These are phyloP conservation scores for Thamnophis elegans DNA, from an alignment of 2,797 vertebrate species.

Conservation along the genomic window DNA sequence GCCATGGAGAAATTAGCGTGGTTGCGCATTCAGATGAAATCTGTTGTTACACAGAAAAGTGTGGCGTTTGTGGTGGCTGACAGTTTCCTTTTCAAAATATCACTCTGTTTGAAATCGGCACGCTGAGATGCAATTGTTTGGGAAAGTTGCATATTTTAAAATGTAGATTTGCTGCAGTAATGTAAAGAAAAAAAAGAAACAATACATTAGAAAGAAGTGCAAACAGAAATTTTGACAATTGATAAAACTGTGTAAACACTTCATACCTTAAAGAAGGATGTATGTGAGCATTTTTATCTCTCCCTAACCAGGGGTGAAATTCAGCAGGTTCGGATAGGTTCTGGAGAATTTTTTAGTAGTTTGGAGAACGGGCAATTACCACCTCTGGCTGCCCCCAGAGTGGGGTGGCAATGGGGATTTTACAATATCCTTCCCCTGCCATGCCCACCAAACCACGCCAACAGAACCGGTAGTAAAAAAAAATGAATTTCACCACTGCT, in stretches of 20 bases:
- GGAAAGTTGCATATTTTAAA: not conserved
- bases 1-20: not conserved
- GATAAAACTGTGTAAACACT: not conserved
- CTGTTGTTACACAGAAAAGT: not conserved
- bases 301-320: not conserved
- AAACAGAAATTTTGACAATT: not conserved
- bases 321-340: too few species aligned
- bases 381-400: too few species aligned
- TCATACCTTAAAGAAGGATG: not conserved
- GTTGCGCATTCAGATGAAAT: not conserved
- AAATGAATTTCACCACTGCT: not conserved
- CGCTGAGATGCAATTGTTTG: not conserved
- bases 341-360: too few species aligned
- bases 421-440: too few species aligned
- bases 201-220: not conserved
- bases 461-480: too few species aligned
- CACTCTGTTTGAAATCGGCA: not conserved
- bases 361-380: too few species aligned
- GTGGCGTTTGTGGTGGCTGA: not conserved
- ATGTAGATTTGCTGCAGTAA: not conserved
- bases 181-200: not conserved
- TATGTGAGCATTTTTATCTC: not conserved
- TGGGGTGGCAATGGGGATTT: too few species aligned
- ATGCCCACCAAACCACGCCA: too few species aligned
- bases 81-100: not conserved